A percentile compares a stretch with the other conserved stretches of the same genome.
Conservation (phyloP, 2,113 vertebrate genomes). For the Australoheros scitulus region DNA sequence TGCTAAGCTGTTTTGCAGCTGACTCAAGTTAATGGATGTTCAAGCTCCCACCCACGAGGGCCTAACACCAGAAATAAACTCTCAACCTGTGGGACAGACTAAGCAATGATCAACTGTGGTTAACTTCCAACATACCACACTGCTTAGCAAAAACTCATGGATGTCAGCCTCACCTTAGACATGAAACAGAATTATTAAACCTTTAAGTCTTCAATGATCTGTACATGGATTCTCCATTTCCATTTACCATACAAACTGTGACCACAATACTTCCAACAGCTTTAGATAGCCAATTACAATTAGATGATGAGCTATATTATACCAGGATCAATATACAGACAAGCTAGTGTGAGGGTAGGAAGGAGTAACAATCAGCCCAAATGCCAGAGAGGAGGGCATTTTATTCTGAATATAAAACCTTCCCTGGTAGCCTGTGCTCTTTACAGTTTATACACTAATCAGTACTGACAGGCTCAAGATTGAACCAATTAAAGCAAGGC, state of each 20-base stretch:
- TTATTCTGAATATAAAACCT: conserved; percentile 68
- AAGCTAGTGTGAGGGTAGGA: conserved; percentile 12
- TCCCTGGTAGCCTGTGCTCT: conserved; percentile 43
- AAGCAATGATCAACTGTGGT: conserved; percentile 64
- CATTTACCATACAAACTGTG: conserved; percentile 67
- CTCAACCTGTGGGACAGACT: conserved; percentile 43
- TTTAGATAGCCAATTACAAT: conserved; percentile 38
- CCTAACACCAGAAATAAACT: conserved; percentile 34
- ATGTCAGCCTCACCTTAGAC: conserved; percentile 50
- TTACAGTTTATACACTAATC: conserved; percentile 71
- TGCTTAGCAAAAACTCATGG: conserved; percentile 55
- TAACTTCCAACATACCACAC: conserved; percentile 56
- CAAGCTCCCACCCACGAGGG: not conserved
- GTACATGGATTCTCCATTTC: conserved; percentile 36
- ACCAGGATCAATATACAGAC: conserved; percentile 47
- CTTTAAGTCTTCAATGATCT: conserved; percentile 34
- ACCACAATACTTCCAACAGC: conserved; percentile 48
- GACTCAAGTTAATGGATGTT: conserved; percentile 20
- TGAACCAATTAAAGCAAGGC: conserved; percentile 79
- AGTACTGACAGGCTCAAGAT: conserved; percentile 79
- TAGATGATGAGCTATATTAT: conserved; percentile 41
- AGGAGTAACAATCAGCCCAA: conserved; percentile 44
- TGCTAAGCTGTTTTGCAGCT: conserved; percentile 33
- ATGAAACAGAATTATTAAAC: conserved; percentile 41
- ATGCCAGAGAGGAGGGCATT: conserved; percentile 46